Evolutionary conservation across 2,113 vertebrate species (phyloP).

Genomic region (Thermophis baileyi): DNA sequence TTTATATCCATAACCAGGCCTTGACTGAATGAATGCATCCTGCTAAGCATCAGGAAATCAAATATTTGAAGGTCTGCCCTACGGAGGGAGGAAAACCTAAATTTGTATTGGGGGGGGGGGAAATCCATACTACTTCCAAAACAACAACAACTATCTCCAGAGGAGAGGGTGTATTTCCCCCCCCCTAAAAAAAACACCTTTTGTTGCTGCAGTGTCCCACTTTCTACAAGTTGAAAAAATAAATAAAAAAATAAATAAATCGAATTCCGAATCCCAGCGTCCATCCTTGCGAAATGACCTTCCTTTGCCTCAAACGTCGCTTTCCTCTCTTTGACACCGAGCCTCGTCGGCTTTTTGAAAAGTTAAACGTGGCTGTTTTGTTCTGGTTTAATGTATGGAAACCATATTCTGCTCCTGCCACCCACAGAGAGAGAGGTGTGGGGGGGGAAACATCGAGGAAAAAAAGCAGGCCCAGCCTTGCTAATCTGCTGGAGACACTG

Average conservation of each 20-base stretch:
- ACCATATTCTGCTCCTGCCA: neutral
- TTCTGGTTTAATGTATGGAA: neutral
- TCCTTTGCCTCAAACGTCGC: neutral
- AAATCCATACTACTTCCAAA: too few species aligned
- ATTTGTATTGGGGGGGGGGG: too few species aligned
- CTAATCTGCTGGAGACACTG: neutral
- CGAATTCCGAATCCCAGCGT: neutral
- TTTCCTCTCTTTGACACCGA: neutral
- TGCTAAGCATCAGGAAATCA: too few species aligned
- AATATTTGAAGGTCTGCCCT: too few species aligned
- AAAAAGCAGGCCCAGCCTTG: too few species aligned
- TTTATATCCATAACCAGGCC: too few species aligned
- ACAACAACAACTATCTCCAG: too few species aligned
- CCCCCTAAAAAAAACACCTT: neutral
- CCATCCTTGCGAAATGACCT: neutral
- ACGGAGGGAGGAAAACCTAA: too few species aligned
- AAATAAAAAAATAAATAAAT: neutral
- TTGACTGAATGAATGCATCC: too few species aligned
- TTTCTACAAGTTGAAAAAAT: too few species aligned
- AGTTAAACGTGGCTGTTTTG: neutral
- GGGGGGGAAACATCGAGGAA: too few species aligned
- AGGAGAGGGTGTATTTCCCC: accelerated
- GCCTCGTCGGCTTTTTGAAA: neutral
- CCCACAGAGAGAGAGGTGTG: neutral
- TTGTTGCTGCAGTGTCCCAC: neutral